Percentiles rank a stretch among this genome's conserved stretches.
phyloP scores from a whole-genome alignment of 2,888 invertebrate genomes.

The Loripinus fragilis region DNA sequence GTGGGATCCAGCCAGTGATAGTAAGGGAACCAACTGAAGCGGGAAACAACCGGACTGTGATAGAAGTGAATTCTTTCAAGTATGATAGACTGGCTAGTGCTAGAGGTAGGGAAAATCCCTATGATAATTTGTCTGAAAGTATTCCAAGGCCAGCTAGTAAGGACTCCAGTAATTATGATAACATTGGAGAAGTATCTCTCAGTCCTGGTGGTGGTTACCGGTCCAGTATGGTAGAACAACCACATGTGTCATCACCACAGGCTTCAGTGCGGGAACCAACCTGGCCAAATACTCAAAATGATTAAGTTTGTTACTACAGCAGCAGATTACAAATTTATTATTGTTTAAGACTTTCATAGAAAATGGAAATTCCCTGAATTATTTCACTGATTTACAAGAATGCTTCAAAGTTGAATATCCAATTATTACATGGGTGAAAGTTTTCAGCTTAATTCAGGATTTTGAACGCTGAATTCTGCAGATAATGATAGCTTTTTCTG shows the following conservation, averaged over 20 bases:
- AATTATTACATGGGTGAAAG: too few species aligned
- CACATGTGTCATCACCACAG: constrained; percentile 20
- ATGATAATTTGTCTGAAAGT: not conserved
- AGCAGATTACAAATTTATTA: too few species aligned
- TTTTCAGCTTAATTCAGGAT: too few species aligned
- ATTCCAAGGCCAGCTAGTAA: not conserved
- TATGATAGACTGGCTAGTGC: not conserved
- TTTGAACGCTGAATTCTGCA: too few species aligned
- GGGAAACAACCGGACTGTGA: constrained; percentile 18
- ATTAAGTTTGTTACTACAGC: too few species aligned
- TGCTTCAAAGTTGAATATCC: too few species aligned
- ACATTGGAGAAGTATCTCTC: not conserved
- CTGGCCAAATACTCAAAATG: not conserved
- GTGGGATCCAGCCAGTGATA: constrained; percentile 16
- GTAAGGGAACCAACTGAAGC: not conserved
- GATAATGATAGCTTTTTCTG: too few species aligned
- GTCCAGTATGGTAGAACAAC: constrained; percentile 12
- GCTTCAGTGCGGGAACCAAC: not conserved
- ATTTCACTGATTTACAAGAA: too few species aligned
- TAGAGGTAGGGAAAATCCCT: not conserved
- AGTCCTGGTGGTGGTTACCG: not conserved
- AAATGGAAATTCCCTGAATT: too few species aligned
- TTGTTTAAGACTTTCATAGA: too few species aligned
- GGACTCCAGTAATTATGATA: not conserved
- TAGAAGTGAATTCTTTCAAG: constrained; percentile 3